Base-by-base conservation (phyloP, 2,888 invertebrate genomes). In the Alviniconcha strummeri region DNA sequence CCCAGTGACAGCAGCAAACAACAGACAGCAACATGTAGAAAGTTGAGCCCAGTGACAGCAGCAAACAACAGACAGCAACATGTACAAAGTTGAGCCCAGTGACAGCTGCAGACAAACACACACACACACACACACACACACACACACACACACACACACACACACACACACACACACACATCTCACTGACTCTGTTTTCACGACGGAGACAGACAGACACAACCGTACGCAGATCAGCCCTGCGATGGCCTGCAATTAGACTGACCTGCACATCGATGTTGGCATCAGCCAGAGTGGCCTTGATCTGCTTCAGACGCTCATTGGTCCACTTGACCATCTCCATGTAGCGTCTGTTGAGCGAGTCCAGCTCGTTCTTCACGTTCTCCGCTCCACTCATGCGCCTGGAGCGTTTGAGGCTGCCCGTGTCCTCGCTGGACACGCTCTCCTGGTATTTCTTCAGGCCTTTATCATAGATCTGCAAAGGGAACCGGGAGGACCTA, bases 261-360 rank as follows among this genome's bases (percentile, higher is more conserved):
- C 60, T 60, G 60, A 97, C 97, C 96, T 96, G 95, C 77, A 96
- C 95, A 81, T 96, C 96, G 56, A 90, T 88, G 85, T 89, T 89
- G 55, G 89, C 85, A 67, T 89, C 89, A 8, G 89, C 87, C 56
- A 91, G 87, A 36, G 89, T 90, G 71, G 88, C 88, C 75, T 91
- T 96, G 95, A 94, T 97, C 96, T 90, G 89, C 78, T 90, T 89
- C 1, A 93, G 89, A 74, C 91, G 94, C 86, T 96, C 90, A 84
- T 92, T 92, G 71, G 94, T 88, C 90, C 91, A 91, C 85, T 93
- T 91, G 77, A 94, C 92, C 90, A 94, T 88, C 83, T 93, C 95
- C 92, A 96, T 96, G 93, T 97, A 97, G 88, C 96, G 95, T 85
- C 95, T 95, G 94, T 98, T 98, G 92, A 98, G 95, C 56, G 95